These are phyloP conservation scores for Microvelia longipes DNA, from an alignment of 1,140 invertebrate genomes.

Conservation along the genomic window DNA sequence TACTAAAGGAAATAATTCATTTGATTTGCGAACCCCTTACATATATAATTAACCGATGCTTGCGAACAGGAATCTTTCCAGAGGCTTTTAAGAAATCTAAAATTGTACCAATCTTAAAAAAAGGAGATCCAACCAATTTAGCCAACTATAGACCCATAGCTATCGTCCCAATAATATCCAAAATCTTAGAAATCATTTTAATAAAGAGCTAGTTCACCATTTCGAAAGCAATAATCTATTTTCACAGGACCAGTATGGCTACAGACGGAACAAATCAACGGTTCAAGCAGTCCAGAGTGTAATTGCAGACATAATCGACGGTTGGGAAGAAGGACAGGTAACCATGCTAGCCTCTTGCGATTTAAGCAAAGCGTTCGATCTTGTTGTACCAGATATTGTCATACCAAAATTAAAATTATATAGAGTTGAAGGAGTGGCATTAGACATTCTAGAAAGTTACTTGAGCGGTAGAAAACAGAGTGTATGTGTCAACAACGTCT, in stretches of 20 bases:
- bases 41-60: background rate
- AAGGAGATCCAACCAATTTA: background rate
- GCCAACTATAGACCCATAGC: background rate
- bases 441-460: background rate
- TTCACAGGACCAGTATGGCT: background rate
- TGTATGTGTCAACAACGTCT: background rate
- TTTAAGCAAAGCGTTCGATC: background rate
- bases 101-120: background rate
- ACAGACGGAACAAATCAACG: background rate
- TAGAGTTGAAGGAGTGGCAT: background rate
- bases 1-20: background rate
- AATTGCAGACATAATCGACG: background rate
- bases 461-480: background rate
- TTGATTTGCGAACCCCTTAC: background rate
- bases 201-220: background rate
- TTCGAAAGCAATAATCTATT: background rate
- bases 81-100: background rate
- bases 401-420: background rate
- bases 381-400: background rate
- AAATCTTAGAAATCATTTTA: background rate
- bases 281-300: background rate
- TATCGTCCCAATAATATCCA: background rate
- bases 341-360: background rate
- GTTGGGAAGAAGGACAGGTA: background rate
- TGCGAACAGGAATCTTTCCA: background rate